Conservation (phyloP, 53 echinoderm and acorn worm genomes). For the Zoroaster sp. region DNA sequence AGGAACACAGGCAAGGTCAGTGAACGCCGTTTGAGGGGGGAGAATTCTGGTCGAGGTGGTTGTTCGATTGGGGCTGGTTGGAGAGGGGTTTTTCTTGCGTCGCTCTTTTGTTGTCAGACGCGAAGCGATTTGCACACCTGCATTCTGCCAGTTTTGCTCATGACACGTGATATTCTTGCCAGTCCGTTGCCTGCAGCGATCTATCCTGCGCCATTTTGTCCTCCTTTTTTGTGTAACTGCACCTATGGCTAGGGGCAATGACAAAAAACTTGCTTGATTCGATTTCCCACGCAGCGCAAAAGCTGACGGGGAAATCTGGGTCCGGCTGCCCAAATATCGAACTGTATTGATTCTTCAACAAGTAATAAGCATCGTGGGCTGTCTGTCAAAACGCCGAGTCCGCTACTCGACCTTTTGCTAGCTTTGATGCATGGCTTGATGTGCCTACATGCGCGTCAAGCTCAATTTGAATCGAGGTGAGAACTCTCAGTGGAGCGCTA, state of each 20-base stretch:
- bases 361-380: conserved; percentile 52
- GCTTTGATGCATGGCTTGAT: not conserved
- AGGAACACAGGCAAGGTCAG: conserved; percentile 57
- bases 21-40: conserved; percentile 57
- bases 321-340: conserved; percentile 58
- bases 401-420: not conserved
- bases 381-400: conserved; percentile 15
- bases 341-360: conserved; percentile 39
- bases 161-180: conserved; percentile 64
- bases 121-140: conserved; percentile 61
- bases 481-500: conserved; percentile 17
- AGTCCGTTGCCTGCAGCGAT: conserved; percentile 49
- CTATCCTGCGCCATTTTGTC: conserved; percentile 55
- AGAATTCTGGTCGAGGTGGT: conserved; percentile 27
- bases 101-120: conserved; percentile 47
- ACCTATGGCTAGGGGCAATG: conserved; percentile 37
- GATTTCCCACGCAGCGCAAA: conserved; percentile 42
- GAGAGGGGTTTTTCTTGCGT: not conserved
- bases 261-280: conserved; percentile 44
- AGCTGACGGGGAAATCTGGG: conserved; percentile 41
- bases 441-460: not conserved
- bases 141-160: conserved; percentile 28
- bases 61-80: conserved; percentile 46
- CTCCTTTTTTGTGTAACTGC: conserved; percentile 60
- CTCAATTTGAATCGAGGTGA: conserved; percentile 42